phyloP scores from a whole-genome alignment of 2,888 invertebrate species.

The Gibbula magus region DNA sequence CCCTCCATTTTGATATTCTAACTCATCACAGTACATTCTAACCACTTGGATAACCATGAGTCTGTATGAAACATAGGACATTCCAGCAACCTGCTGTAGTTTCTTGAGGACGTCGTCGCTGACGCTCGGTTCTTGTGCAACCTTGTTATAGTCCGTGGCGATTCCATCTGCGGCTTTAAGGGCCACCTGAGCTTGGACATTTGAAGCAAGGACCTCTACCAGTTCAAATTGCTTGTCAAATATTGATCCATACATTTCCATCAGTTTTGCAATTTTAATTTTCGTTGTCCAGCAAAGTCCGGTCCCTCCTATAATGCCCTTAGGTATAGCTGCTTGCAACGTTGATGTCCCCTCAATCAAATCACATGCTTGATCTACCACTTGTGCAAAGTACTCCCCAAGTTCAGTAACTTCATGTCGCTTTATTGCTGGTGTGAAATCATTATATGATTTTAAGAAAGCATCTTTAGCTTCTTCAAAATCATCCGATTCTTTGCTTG shows the following conservation, averaged over 20 bases:
- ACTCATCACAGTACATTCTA: slow-evolving; percentile 6
- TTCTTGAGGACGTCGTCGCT: neutral
- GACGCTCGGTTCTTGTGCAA: neutral
- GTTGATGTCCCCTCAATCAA: neutral
- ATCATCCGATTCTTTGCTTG: neutral
- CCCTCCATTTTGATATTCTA: neutral
- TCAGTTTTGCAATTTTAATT: neutral
- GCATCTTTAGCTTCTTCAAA: slow-evolving; percentile 3
- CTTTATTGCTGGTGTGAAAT: neutral
- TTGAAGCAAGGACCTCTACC: neutral
- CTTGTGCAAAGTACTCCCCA: neutral
- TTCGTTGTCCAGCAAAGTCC: neutral
- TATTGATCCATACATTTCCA: neutral
- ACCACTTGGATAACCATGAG: neutral
- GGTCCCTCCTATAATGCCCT: neutral
- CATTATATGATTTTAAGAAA: neutral
- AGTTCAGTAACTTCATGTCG: neutral
- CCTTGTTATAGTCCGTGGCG: neutral
- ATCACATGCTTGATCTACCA: neutral
- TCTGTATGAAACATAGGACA: slow-evolving; percentile 13
- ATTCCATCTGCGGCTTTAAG: slow-evolving; percentile 1
- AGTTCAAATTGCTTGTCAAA: slow-evolving; percentile 10
- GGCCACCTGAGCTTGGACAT: slow-evolving; percentile 1
- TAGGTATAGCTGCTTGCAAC: neutral
- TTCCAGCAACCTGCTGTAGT: neutral